These are phyloP conservation scores for Sciurus vulgaris DNA, from an alignment of 2,797 vertebrate species.

Conservation along the genomic window DNA sequence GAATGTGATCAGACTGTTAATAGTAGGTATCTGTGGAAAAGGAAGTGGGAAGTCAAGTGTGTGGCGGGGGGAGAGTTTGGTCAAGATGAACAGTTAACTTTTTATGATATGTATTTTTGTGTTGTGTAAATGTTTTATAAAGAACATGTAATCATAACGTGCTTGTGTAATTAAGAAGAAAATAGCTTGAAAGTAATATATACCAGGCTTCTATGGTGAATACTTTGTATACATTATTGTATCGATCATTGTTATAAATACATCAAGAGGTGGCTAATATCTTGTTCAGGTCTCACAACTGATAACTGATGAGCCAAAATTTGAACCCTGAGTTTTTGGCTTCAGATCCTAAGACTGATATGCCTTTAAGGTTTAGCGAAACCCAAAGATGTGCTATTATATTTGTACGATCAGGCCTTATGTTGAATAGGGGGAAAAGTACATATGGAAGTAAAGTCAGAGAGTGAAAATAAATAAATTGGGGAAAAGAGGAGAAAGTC, in stretches of 20 bases:
- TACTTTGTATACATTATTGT: neutral
- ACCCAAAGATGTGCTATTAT: neutral
- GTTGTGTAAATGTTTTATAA: constrained; percentile 17
- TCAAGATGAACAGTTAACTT: neutral
- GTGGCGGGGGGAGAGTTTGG: neutral
- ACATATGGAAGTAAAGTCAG: neutral
- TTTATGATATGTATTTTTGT: neutral
- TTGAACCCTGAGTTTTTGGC: neutral
- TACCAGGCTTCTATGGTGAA: neutral
- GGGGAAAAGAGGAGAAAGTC: neutral
- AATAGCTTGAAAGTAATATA: neutral
- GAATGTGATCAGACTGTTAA: neutral
- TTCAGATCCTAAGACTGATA: neutral
- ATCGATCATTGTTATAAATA: neutral
- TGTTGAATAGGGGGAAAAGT: neutral
- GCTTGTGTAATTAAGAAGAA: constrained; percentile 9
- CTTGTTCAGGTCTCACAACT: neutral
- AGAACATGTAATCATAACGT: neutral
- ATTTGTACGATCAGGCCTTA: neutral
- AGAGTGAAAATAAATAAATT: constrained; percentile 17
- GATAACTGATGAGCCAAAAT: neutral
- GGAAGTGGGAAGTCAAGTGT: neutral
- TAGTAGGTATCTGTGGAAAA: neutral
- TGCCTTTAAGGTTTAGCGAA: neutral
- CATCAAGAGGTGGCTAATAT: neutral